Evolutionary conservation across 2,797 vertebrate species (phyloP), one percentile per base, ranked within the genome.

Genomic region (Sparidentex hasta): DNA sequence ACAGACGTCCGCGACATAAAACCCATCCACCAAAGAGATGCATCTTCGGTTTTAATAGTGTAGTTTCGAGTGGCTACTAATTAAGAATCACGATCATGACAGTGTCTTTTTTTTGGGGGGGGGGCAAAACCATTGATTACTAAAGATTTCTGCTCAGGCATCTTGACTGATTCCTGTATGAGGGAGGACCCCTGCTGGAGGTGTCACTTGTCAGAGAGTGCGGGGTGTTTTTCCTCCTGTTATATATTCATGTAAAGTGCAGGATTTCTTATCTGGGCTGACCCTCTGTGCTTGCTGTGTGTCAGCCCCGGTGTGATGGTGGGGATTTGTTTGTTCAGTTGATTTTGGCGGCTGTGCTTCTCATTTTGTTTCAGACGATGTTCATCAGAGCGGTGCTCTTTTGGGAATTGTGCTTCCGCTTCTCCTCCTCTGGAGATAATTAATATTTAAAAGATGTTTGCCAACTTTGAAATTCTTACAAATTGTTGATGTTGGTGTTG

Each of bases 161-260:
- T 56, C 54, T 79, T 65, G 44, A 77, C 47, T 76, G 73, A 86
- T 83, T 81, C 52, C 88, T 90, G 84, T 86, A 82, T 75, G 56
- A 86, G 85, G 63, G 87, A 94, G 87, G 91, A 92, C 93, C 92
- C 87, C 92, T 94, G 78, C 91, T 94, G 93, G 89, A 93, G 77
- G 65, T 65, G 80, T 70, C 51, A 72, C 68, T 74, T 72, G 50
- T 80, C 46, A 71, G 41, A 71, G 21, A 62, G 44, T 65, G 51
- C 52, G 20, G 7, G 18, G 46, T 66, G 64, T 65, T 52, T 21
- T 25, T 25, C 20, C 8, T 3, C 12, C 29, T 27, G 61, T 88
- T 85, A 86, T 72, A 72, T 80, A 86, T 85, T 87, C 78, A 87
- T 84, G 73, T 84, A 50, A 82, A 82, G 62, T 76, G 69, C 73